These are phyloP conservation scores for Hirtodrosophila histrioides DNA, from an alignment of 2,888 invertebrate species.

Conservation along the genomic window DNA sequence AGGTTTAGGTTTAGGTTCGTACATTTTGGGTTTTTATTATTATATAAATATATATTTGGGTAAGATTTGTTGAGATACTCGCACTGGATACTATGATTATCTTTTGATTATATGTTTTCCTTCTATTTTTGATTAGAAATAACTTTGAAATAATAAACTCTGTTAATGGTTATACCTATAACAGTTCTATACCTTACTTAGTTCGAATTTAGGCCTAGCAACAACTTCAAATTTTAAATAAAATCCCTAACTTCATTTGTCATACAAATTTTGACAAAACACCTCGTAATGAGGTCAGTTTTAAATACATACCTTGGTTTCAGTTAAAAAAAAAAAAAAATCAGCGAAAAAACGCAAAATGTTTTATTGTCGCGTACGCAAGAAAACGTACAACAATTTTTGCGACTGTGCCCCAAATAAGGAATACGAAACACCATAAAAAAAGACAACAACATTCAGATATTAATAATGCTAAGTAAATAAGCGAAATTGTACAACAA, in stretches of 20 bases:
- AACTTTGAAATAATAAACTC: too few species aligned
- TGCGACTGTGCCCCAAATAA: constrained; percentile 62
- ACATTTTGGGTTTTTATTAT: too few species aligned
- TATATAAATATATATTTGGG: too few species aligned
- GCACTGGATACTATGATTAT: too few species aligned
- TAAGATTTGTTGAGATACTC: too few species aligned
- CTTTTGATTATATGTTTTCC: too few species aligned
- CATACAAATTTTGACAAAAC: constrained; percentile 10
- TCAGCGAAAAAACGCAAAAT: constrained; percentile 40
- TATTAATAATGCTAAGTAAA: constrained; percentile 69
- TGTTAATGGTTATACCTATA: too few species aligned
- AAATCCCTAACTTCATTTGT: constrained; percentile 18
- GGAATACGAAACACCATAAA: constrained; percentile 35
- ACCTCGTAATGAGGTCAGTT: constrained; percentile 68
- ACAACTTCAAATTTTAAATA: neutral
- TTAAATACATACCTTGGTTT: constrained; percentile 66
- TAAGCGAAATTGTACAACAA: constrained; percentile 44
- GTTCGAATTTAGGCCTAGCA: too few species aligned
- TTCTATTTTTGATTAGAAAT: too few species aligned
- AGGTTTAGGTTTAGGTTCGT: too few species aligned
- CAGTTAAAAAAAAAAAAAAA: constrained; percentile 18
- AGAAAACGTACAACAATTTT: constrained; percentile 66
- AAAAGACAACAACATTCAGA: constrained; percentile 18
- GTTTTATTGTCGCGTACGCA: constrained; percentile 73
- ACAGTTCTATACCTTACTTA: too few species aligned